Evolutionary conservation across 2,888 invertebrate genomes (phyloP).

Genomic region (Epicampocera succincta): DNA sequence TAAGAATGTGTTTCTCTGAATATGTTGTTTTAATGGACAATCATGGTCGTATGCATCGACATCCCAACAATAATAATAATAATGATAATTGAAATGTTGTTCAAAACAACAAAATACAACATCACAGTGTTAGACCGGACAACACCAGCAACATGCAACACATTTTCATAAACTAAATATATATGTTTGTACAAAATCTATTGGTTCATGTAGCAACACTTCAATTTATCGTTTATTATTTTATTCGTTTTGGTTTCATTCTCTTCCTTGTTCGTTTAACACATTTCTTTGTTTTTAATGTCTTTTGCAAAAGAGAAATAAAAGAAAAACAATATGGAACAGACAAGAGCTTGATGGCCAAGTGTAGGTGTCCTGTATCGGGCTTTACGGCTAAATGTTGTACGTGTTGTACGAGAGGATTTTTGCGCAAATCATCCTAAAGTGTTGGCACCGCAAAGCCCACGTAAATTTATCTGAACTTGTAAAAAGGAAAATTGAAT

Average conservation of each 20-base stretch:
- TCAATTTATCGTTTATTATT: not conserved
- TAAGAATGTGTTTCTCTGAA: conserved; percentile 27
- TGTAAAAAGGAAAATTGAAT: not conserved
- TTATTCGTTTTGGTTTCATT: not conserved
- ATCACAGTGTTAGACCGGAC: conserved; percentile 34
- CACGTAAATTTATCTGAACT: conserved; percentile 40
- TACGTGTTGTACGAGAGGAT: conserved; percentile 7
- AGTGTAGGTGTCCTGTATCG: conserved; percentile 55
- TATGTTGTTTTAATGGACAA: conserved; percentile 56
- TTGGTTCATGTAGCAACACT: conserved; percentile 29
- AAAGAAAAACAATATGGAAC: not conserved
- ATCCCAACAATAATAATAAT: conserved; percentile 49
- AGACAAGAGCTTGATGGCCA: conserved; percentile 13
- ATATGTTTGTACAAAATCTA: too few species aligned
- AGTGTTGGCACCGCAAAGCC: conserved; percentile 35
- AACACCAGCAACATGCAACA: conserved; percentile 57
- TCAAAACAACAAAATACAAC: conserved; percentile 15
- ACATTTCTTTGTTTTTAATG: conserved; percentile 58
- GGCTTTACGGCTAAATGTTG: conserved; percentile 23
- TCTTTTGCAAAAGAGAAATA: conserved; percentile 26
- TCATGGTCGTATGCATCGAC: conserved; percentile 44
- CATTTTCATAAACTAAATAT: conserved; percentile 41
- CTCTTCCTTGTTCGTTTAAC: conserved; percentile 19
- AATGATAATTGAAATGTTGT: conserved; percentile 67
- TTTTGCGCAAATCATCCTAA: conserved; percentile 52